phyloP scores from a whole-genome alignment of 1,140 invertebrate genomes.

The Macrobrachium nipponense region DNA sequence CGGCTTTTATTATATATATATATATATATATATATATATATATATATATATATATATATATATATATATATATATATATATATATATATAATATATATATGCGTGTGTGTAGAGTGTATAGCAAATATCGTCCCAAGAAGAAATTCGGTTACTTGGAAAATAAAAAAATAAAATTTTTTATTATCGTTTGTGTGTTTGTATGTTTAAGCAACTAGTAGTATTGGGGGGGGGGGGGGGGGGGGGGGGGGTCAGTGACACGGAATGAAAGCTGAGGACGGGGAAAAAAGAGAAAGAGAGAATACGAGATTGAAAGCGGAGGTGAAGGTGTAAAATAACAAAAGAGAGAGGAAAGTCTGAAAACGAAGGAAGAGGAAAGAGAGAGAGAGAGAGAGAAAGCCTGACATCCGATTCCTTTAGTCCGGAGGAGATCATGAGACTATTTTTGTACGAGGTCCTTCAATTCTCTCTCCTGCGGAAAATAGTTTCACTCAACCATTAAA shows the following conservation, averaged over 20 bases:
- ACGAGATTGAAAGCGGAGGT: neutral
- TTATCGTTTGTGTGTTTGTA: neutral
- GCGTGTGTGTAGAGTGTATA: no score
- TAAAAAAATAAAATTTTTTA: neutral
- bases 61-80: neutral
- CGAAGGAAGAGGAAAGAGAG: neutral
- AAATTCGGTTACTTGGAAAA: no score
- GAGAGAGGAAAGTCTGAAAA: neutral
- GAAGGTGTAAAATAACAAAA: neutral
- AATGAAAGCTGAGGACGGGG: neutral
- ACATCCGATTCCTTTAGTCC: no score
- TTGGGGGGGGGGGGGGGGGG: neutral
- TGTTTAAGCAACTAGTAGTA: no score
- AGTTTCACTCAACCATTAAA: no score
- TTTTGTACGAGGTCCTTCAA: no score
- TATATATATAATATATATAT: no score
- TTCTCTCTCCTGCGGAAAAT: no score
- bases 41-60: neutral
- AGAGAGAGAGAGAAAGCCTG: neutral
- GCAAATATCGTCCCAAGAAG: no score
- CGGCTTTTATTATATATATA: conserved; percentile 2
- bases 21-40: conserved; percentile 13
- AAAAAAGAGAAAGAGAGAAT: neutral
- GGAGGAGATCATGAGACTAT: no score
- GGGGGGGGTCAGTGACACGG: neutral